A percentile compares a stretch with the other conserved stretches of the same genome.
Conservation (phyloP, 2,113 vertebrate genomes). For the Chloropsis hardwickii region DNA sequence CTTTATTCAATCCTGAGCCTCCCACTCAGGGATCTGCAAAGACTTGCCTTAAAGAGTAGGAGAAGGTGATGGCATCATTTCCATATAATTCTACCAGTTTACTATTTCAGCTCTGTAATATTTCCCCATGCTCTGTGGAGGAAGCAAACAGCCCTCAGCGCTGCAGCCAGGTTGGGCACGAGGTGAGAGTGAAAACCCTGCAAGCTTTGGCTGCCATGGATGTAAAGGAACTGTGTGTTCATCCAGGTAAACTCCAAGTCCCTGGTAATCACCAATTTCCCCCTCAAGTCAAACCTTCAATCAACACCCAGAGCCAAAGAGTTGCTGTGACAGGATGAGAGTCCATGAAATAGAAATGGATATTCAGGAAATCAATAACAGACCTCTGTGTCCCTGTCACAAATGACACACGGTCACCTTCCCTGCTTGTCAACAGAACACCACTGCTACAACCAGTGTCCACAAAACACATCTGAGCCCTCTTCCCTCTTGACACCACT, state of each 20-base stretch:
- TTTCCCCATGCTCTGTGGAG: neutral
- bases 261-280: neutral
- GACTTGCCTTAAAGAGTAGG: conserved; percentile 25
- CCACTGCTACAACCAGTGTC: neutral
- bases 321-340: neutral
- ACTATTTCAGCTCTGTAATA: conserved; percentile 2
- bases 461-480: neutral
- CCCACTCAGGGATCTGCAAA: conserved; percentile 20
- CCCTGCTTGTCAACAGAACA: neutral
- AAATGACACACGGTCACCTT: neutral
- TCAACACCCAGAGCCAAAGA: neutral
- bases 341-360: neutral
- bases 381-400: neutral
- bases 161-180: neutral
- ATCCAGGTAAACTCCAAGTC: neutral
- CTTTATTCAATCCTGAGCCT: conserved; percentile 17
- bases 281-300: neutral
- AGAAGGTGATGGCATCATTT: conserved; percentile 40
- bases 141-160: neutral
- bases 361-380: neutral
- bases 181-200: neutral
- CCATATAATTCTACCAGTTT: neutral
- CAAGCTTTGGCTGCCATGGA: neutral
- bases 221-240: neutral
- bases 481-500: neutral